Conservation (phyloP, 2,113 vertebrate species). For the Atractosteus spatula region DNA sequence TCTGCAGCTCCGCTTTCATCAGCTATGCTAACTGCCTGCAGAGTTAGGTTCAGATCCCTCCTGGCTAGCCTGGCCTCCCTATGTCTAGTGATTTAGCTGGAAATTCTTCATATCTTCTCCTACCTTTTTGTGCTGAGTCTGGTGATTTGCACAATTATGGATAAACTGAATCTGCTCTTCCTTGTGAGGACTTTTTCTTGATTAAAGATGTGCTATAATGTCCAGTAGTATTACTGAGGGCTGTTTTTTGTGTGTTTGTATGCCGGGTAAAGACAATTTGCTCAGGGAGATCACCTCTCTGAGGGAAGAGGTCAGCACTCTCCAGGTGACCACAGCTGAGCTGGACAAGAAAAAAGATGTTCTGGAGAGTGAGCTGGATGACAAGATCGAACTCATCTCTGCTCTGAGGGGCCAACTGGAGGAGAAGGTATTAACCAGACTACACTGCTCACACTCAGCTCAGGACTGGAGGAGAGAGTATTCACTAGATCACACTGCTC, state of each 20-base stretch:
- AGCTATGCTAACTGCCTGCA: no score
- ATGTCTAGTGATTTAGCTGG: no score
- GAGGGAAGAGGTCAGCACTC: conserved; percentile 59
- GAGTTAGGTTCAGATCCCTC: no score
- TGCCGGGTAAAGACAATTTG: conserved; percentile 58
- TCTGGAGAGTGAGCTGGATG: conserved; percentile 65
- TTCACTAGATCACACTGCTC: no score
- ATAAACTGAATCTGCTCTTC: no score
- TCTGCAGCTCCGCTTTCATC: no score
- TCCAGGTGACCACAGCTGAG: conserved; percentile 58
- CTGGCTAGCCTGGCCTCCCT: no score
- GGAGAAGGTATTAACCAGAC: conserved; percentile 34
- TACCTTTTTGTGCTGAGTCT: no score
- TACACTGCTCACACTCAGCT: not conserved
- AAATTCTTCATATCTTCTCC: no score
- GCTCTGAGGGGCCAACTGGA: conserved; percentile 60
- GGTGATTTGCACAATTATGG: no score
- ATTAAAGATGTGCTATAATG: no score
- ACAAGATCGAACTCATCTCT: conserved; percentile 60
- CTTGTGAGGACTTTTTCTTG: no score
- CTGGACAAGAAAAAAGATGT: conserved; percentile 60
- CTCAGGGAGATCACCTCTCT: conserved; percentile 55
- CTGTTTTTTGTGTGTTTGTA: not conserved
- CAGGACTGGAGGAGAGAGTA: not conserved
- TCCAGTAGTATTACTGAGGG: not conserved